A percentile compares a stretch with the other conserved stretches of the same genome.
Evolutionary conservation across 2,888 invertebrate species (phyloP).

Genomic region (Apamea epomidion): DNA sequence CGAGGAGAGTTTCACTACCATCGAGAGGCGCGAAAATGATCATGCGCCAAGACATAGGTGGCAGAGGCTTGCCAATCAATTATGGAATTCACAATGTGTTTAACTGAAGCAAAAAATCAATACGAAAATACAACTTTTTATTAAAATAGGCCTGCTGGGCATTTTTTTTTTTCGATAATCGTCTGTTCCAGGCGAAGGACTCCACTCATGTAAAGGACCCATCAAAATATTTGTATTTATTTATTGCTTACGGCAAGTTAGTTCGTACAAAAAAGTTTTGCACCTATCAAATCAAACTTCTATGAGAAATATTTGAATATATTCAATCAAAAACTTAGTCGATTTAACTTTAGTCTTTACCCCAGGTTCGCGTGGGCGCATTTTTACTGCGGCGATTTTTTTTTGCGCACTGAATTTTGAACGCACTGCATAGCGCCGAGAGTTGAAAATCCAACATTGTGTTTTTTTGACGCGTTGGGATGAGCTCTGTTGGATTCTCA

Average conservation of each 20-base stretch:
- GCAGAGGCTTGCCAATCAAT: background rate
- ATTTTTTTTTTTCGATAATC: background rate
- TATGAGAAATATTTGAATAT: too few species aligned
- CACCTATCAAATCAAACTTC: conserved; percentile 5
- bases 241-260: background rate
- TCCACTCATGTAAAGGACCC: background rate
- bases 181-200: background rate
- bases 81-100: background rate
- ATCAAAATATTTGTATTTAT: background rate
- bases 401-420: too few species aligned
- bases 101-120: background rate
- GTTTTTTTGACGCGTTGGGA: too few species aligned
- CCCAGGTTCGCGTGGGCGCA: background rate
- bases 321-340: background rate
- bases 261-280: conserved; percentile 28
- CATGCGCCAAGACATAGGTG: background rate
- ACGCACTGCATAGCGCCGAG: too few species aligned
- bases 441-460: too few species aligned
- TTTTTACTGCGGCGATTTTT: too few species aligned
- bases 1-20: background rate
- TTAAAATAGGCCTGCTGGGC: background rate
- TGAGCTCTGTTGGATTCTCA: too few species aligned
- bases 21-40: background rate
- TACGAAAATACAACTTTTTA: background rate
- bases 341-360: background rate